Base-by-base conservation (phyloP, 2,888 invertebrate species). In the Thelaira solivaga region DNA sequence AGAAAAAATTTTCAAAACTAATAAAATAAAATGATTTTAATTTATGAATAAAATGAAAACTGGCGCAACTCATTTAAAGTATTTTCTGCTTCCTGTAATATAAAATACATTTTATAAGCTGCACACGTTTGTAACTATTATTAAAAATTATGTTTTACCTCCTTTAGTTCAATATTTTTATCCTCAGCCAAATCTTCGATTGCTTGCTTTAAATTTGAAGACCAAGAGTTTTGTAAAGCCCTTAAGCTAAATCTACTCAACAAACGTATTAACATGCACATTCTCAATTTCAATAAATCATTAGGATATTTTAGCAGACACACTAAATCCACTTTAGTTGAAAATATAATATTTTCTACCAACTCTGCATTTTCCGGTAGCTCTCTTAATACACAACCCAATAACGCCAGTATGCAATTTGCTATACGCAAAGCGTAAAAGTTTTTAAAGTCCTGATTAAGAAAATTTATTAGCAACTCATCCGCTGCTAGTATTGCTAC, bases 291-390 rank as follows among this genome's bases (percentile, higher is more conserved):
- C 6, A 94, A 82, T 51, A 86, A 34, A 69, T 91, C 90, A 82
- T 91, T 91, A 0, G 91, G 90, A 83, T 92, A 91, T 81, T 91
- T 90, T 68, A 94, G 86, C 59, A 94, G 89, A 29, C 85, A 86
- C 39, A 91, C 86, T 74, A 94, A 90, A 83, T 92, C 90, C 10
- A 91, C 89, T 3, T 88, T 88, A 2, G 88, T 80, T 72, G 90
- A 89, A 39, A 91, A 91, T 4, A 95, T 89, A 74, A 96, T 92
- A 83, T 92, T 92, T 84, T 94, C 94, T 0, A 96, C 93, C 0
- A 95, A 90, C 72, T 93, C 93, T 0, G 93, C 92, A 85, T 95
- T 94, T 84, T 95, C 94, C 0, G 96, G 95, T 16, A 93, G 88
- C 74, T 93, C 93, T 81, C 94, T 91, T 13, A 96, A 88, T 3